Base-by-base conservation (phyloP, 2,113 vertebrate species). In the Proteles cristata region DNA sequence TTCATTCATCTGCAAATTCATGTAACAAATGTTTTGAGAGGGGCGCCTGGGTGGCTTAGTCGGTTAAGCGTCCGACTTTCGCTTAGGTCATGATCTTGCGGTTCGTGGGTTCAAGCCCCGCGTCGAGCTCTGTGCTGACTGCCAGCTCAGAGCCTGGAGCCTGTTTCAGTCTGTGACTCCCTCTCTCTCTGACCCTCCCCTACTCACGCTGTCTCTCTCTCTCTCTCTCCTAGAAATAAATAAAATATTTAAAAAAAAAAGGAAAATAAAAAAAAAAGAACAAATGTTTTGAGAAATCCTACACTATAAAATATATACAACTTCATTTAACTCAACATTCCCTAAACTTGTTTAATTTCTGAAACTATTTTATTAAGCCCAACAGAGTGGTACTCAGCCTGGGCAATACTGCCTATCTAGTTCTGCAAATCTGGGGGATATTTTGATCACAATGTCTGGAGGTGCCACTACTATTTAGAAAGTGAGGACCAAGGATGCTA, bases 311-410 rank as follows among this genome's bases (percentile, higher is more conserved):
- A 50, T 7, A 26, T 53, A 33, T 71, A 43, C 11, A 77, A 73
- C 21, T 66, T 89, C 26, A 43, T 15, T 93, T 76, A 31, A 58
- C 43, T n/a, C 15, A 17, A 21, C 25, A 61, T 5, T n/a, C 86
- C 23, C 69, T 81, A 90, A 68, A 88, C 16, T 10, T 85, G 1
- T 31, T 73, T 68, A 8, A 66, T 82, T 2, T 71, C 53, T 69
- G 63, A 82, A 93, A 74, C n/a, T 31, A 23, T 81, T 93, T 84
- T 90, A 63, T 16, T 94, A 91, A 93, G 6, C 11, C 35, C 94
- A 83, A 80, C 31, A 90, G 2, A 83, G 7, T 79, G 15, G 2
- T 63, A n/a, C 28, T 63, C 28, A 48, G 68, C 2, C 3, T 53
- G 4, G 73, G 26, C 35, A 93, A 77, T 73, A 43, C 73, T 73